A percentile compares a stretch with the other conserved stretches of the same genome.
phyloP scores from a whole-genome alignment of 2,113 vertebrate genomes.

The Clupea harengus region DNA sequence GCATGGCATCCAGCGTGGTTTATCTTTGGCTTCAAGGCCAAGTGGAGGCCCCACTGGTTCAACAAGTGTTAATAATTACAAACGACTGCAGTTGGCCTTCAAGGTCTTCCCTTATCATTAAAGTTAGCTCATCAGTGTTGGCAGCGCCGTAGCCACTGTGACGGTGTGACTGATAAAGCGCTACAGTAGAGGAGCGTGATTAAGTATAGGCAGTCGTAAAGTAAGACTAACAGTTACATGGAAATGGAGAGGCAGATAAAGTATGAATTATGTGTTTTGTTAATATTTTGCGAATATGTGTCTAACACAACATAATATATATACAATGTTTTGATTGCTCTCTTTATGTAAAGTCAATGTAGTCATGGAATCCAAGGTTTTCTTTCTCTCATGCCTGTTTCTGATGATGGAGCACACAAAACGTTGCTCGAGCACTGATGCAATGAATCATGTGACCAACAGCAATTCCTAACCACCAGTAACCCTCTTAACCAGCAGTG shows the following conservation, averaged over 20 bases:
- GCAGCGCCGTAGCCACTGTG: conserved; percentile 15
- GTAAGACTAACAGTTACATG: neutral
- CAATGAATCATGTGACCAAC: neutral
- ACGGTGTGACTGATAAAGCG: conserved; percentile 38
- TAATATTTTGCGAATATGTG: neutral
- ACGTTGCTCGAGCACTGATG: neutral
- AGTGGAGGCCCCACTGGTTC: neutral
- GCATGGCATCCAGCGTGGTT: conserved; percentile 10
- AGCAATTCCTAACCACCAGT: conserved; percentile 20
- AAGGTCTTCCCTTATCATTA: conserved; percentile 38
- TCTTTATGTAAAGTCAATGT: neutral
- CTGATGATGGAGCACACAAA: neutral
- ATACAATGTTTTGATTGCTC: neutral
- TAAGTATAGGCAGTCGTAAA: neutral
- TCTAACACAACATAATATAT: neutral
- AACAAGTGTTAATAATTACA: conserved; percentile 52
- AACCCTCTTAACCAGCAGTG: conserved; percentile 41
- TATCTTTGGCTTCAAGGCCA: conserved; percentile 48
- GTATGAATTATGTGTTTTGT: neutral
- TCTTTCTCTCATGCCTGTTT: no score
- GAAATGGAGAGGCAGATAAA: neutral
- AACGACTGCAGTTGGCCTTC: conserved; percentile 44
- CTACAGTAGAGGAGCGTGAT: neutral
- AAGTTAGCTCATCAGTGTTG: conserved; percentile 3
- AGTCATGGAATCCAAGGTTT: neutral